Conservation (phyloP, 2,888 invertebrate species). For the Nasonia oneida region DNA sequence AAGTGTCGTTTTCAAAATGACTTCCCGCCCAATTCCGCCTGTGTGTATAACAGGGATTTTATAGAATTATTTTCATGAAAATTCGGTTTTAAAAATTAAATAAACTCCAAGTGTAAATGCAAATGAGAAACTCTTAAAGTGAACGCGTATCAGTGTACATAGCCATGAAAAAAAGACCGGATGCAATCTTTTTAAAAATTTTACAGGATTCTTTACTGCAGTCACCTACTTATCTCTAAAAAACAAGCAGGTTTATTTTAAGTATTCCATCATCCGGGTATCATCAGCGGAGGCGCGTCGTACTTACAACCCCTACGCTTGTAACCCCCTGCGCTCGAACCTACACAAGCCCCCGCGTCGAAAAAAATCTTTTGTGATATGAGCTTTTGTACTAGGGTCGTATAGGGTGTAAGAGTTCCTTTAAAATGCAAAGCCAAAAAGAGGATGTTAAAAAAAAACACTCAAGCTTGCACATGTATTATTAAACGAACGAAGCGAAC, state of each 20-base stretch:
- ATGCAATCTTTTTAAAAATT: not conserved
- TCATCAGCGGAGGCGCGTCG: constrained; percentile 27
- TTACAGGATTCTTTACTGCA: not conserved
- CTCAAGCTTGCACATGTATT: not conserved
- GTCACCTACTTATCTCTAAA: not conserved
- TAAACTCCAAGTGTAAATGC: no score
- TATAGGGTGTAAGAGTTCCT: constrained; percentile 67
- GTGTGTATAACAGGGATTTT: no score
- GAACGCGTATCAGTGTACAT: no score
- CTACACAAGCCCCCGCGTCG: not conserved
- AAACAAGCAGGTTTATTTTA: constrained; percentile 44
- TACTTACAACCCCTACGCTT: constrained; percentile 11
- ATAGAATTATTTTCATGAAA: no score
- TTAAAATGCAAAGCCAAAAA: constrained; percentile 16
- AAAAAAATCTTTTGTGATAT: constrained; percentile 35
- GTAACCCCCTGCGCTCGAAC: not conserved
- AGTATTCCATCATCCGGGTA: constrained; percentile 52
- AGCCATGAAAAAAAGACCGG: not conserved
- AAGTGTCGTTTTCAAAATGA: constrained; percentile 4
- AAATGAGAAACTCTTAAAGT: no score
- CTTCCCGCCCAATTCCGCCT: not conserved
- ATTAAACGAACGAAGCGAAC: no score
- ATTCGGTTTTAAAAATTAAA: no score
- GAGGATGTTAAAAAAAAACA: not conserved
- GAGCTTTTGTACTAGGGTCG: constrained; percentile 68